Conservation (phyloP, 1,140 invertebrate species). For the Eupristina koningsbergeri region DNA sequence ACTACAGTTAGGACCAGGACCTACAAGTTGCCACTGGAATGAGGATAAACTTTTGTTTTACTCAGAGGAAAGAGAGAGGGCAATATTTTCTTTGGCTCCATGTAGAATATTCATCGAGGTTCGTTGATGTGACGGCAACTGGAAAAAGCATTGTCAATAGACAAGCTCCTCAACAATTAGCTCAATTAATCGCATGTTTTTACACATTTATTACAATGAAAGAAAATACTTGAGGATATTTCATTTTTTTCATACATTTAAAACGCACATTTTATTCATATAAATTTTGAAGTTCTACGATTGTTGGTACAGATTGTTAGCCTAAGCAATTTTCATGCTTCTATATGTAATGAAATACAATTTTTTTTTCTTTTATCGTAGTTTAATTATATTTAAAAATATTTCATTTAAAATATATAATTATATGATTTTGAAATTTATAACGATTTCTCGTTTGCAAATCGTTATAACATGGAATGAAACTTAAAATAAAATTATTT, state of each 20-base stretch:
- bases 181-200: background rate
- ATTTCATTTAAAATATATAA: background rate
- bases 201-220: background rate
- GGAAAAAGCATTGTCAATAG: background rate
- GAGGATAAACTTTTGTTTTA: background rate
- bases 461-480: background rate
- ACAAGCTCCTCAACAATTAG: background rate
- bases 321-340: background rate
- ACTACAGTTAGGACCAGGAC: background rate
- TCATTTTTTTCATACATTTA: background rate
- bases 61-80: background rate
- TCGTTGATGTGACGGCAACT: constrained; percentile 11
- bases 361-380: background rate
- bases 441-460: background rate
- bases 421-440: background rate
- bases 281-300: background rate
- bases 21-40: background rate
- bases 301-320: background rate
- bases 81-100: constrained; percentile 59
- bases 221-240: background rate
- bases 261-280: background rate
- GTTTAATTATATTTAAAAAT: background rate
- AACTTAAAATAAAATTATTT: background rate
- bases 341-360: background rate
- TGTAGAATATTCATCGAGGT: constrained; percentile 42